Percentiles rank a stretch among this genome's conserved stretches.
Conservation (phyloP, 35 echinoderm and acorn worm species). For the Lytechinus variegatus region DNA sequence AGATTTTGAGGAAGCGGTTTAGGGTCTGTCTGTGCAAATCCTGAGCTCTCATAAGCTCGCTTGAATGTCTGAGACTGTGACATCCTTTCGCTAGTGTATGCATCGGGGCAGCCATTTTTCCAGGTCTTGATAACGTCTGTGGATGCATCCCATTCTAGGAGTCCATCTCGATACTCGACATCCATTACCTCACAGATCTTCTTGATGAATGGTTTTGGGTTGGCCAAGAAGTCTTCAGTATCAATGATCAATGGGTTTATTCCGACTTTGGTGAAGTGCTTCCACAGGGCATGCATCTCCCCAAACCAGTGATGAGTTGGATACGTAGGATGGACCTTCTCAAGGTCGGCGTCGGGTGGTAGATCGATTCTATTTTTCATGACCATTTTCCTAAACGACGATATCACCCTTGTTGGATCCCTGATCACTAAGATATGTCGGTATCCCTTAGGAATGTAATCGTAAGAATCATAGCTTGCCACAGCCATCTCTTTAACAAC, state of each 20-base stretch:
- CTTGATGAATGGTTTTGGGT: not conserved
- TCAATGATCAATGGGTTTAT: slow-evolving; percentile 43
- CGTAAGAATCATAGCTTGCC: slow-evolving; percentile 11
- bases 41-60: not conserved
- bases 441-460: not conserved
- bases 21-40: not conserved
- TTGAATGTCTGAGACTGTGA: not conserved
- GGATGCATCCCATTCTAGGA: slow-evolving; percentile 42
- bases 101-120: not conserved
- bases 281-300: slow-evolving; percentile 18
- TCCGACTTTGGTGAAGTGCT: not conserved
- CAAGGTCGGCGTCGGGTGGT: not conserved
- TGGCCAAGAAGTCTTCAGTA: slow-evolving; percentile 39
- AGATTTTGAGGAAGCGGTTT: not conserved
- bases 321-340: not conserved
- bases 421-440: not conserved
- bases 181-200: slow-evolving; percentile 39
- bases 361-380: not conserved
- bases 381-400: slow-evolving; percentile 7
- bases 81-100: not conserved
- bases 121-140: not conserved
- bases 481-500: slow-evolving; percentile 25
- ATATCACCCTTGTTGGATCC: not conserved
- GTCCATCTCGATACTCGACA: slow-evolving; percentile 31
- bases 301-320: slow-evolving; percentile 11